These are phyloP conservation scores for Scrobipalpa costella DNA, from an alignment of 2,888 invertebrate genomes.

Conservation along the genomic window DNA sequence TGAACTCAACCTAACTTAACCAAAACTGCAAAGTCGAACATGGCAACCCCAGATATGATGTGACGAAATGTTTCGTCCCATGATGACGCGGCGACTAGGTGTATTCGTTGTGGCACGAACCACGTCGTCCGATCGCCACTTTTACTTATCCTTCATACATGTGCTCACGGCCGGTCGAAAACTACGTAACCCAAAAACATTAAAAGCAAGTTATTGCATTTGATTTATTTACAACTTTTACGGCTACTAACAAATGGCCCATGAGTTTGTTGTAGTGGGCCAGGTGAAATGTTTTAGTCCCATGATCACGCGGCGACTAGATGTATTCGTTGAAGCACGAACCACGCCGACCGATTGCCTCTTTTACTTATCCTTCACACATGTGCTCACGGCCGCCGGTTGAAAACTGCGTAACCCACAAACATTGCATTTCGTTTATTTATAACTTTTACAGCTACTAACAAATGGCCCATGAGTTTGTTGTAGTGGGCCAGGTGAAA, in stretches of 20 bases:
- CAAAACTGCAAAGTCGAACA: no score
- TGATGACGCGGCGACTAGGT: conserved; percentile 47
- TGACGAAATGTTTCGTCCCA: conserved; percentile 63
- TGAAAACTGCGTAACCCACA: not conserved
- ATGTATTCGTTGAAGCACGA: conserved; percentile 22
- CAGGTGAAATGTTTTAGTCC: conserved; percentile 60
- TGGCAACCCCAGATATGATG: conserved; percentile 34
- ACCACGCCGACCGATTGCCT: conserved; percentile 33
- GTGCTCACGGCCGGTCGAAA: conserved; percentile 14
- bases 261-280: no score
- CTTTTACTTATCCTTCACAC: conserved; percentile 25
- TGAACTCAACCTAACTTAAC: no score
- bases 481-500: no score
- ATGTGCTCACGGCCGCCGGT: conserved; percentile 18
- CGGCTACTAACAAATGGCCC: not conserved
- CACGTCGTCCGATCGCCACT: conserved; percentile 31
- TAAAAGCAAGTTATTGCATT: not conserved
- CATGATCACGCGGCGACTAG: conserved; percentile 50
- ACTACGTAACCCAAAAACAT: conserved; percentile 8
- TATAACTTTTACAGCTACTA: not conserved
- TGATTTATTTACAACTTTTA: not conserved
- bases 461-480: no score
- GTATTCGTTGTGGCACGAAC: conserved; percentile 28
- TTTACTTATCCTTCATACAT: conserved; percentile 23
- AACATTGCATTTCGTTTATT: not conserved